Percentiles rank a stretch among this genome's conserved stretches.
Evolutionary conservation across 2,797 vertebrate genomes (phyloP).

Genomic region (Leptoclinus maculatus): DNA sequence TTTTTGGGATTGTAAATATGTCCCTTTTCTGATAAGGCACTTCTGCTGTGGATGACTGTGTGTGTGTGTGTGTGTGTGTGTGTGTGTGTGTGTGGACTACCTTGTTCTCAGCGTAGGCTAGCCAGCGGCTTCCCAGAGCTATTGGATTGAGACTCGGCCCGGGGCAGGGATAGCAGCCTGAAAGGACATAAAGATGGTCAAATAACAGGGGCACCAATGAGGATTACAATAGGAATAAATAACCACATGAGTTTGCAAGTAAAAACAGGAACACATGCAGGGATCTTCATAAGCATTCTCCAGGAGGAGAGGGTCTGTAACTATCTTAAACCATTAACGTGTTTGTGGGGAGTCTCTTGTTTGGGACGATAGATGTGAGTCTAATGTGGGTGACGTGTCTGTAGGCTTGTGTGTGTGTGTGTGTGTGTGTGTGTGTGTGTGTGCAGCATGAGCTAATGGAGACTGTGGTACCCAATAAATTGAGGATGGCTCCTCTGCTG

Average conservation of each 20-base stretch:
- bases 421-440: constrained; percentile 50
- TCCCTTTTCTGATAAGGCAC: constrained; percentile 58
- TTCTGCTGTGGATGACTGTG: constrained; percentile 30
- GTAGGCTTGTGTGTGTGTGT: constrained; percentile 60
- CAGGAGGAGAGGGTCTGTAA: constrained; percentile 41
- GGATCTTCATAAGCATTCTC: not conserved
- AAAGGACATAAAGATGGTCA: constrained; percentile 51
- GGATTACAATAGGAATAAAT: constrained; percentile 1
- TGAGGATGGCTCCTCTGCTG: constrained; percentile 80
- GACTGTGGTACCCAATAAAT: constrained; percentile 79
- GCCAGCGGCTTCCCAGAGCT: constrained; percentile 95
- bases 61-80: constrained; percentile 19
- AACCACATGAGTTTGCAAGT: not conserved
- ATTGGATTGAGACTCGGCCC: constrained; percentile 98
- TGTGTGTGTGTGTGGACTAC: constrained; percentile 76
- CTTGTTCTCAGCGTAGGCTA: constrained; percentile 99
- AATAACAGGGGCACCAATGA: not conserved
- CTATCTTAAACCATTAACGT: constrained; percentile 72
- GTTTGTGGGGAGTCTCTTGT: constrained; percentile 61
- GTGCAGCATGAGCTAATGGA: constrained; percentile 71
- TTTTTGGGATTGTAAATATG: constrained; percentile 73
- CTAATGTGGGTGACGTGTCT: constrained; percentile 73
- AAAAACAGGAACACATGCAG: constrained; percentile 3
- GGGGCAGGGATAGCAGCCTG: constrained; percentile 97
- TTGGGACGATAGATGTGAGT: constrained; percentile 78